Evolutionary conservation across 2,888 invertebrate species (phyloP).

Genomic region (Heliconius cydno): DNA sequence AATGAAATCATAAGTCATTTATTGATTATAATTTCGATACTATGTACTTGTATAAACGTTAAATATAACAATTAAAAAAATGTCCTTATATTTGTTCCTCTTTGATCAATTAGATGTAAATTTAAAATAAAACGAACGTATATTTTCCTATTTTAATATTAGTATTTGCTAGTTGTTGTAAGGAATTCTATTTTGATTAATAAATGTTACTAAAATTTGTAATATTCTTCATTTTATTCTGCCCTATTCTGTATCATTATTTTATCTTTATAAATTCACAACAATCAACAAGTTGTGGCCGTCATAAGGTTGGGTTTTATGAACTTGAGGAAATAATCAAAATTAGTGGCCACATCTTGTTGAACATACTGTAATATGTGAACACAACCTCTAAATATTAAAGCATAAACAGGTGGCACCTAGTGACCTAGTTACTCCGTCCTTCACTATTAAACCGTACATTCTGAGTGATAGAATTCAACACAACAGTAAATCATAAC

Average conservation of each 20-base stretch:
- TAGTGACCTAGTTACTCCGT: neutral
- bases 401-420: neutral
- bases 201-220: conserved; percentile 46
- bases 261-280: neutral
- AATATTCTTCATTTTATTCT: conserved; percentile 7
- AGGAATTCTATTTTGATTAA: conserved; percentile 44
- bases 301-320: too few relatives aligned
- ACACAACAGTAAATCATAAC: neutral
- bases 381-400: neutral
- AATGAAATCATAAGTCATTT: conserved; percentile 13
- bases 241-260: neutral
- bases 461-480: neutral
- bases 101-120: conserved; percentile 7
- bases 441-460: neutral
- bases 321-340: too few relatives aligned
- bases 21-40: conserved; percentile 15
- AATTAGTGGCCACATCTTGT: too few relatives aligned
- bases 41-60: neutral
- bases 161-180: conserved; percentile 43
- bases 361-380: neutral
- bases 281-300: too few relatives aligned
- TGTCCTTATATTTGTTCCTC: neutral
- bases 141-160: conserved; percentile 25
- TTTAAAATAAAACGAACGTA: conserved; percentile 4
- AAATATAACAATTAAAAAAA: neutral